Base-by-base conservation (phyloP, 2,113 vertebrate genomes). In the Chloroceryle aenea region DNA sequence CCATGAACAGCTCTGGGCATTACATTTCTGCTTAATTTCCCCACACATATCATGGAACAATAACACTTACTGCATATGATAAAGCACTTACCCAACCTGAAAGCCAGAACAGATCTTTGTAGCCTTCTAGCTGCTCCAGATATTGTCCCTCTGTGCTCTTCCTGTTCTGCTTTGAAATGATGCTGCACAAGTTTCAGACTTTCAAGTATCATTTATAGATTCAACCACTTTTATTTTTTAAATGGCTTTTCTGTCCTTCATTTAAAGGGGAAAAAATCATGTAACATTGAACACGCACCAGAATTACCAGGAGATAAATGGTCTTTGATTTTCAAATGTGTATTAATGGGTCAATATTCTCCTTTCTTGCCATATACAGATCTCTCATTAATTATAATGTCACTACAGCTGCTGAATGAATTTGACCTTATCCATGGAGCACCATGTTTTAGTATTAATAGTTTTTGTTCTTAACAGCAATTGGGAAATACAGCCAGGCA, bases 381-480 rank as follows among this genome's bases (percentile, higher is more conserved):
- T 74, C 75, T 87, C 74, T 83, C 91, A 96, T 97, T 95, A 94
- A 97, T 96, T 94, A 91, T 58, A 90, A 67, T 83, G 71, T 91
- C 78, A 66, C 83, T 80, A 66, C 0, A 83, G 85, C 72, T 83
- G 67, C 75, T 83, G 85, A 96, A 96, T 87, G 81, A 91, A 87
- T 96, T 96, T 96, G 95, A 96, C 95, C 95, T 95, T 87, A 91
- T 73, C 81, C 6, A 0, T 48, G 62, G 62, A 96, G 87, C 74
- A 83, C 58, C 22, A 19, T 94, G 82, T 89, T 89, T 88, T 77
- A 89, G 58, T 67, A 93, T 96, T 94, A 95, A 93, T 90, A 83
- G 78, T 88, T 96, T 95, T 91, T 93, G 78, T 85, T 90, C 83
- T 90, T 87, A 93, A 87, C 48, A 91, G 93, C 90, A 80, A 71